phyloP scores from a whole-genome alignment of 2,888 invertebrate species.

The Ashinkailepas kermadecensis region DNA sequence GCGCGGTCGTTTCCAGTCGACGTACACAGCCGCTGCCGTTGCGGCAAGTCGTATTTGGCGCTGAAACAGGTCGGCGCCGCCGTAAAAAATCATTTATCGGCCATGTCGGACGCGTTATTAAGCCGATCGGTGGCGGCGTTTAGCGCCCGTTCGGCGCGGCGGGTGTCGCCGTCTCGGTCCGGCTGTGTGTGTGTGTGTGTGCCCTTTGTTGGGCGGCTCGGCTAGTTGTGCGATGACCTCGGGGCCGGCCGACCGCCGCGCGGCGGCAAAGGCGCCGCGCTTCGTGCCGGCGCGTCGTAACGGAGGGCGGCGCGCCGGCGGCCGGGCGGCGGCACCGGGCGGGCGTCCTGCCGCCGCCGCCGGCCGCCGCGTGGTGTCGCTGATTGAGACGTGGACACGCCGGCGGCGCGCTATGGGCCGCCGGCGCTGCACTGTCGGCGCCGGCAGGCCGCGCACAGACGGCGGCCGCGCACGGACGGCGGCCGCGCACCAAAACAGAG shows the following conservation, averaged over 20 bases:
- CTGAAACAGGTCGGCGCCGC: too few relatives aligned
- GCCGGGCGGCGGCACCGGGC: background rate
- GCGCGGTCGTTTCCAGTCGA: too few relatives aligned
- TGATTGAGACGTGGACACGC: slow-evolving; percentile 3
- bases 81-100: too few relatives aligned
- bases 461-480: background rate
- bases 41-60: too few relatives aligned
- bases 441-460: background rate
- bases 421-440: background rate
- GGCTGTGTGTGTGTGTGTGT: too few relatives aligned
- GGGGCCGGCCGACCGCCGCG: background rate
- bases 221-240: too few relatives aligned
- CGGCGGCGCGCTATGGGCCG: background rate
- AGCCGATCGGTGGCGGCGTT: too few relatives aligned
- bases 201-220: too few relatives aligned
- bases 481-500: background rate
- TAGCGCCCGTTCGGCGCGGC: too few relatives aligned
- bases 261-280: background rate
- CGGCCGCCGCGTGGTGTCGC: background rate
- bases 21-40: too few relatives aligned
- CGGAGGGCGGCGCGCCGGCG: background rate
- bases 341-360: background rate
- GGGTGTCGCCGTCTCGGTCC: too few relatives aligned
- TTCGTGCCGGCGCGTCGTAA: slow-evolving; percentile 2
- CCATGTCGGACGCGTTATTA: too few relatives aligned